Conservation (phyloP, 92 coral and sea anemone genomes). For the Porites rus region DNA sequence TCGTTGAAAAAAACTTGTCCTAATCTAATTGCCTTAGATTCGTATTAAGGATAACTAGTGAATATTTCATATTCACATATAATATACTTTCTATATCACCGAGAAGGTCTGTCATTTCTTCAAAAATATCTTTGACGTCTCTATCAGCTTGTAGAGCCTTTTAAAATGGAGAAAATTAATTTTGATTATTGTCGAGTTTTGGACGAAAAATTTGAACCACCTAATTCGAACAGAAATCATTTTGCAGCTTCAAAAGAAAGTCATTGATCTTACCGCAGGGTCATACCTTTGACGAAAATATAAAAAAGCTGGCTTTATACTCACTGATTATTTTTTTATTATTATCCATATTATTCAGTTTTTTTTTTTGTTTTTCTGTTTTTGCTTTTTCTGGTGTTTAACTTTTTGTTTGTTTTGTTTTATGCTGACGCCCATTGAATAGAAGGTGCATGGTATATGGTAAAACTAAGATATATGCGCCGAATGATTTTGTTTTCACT, state of each 20-base stretch:
- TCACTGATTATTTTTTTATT: no score
- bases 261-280: not conserved
- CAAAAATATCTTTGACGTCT: no score
- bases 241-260: not conserved
- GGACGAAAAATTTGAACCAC: not conserved
- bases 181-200: not conserved
- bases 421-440: no score
- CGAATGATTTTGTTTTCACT: not conserved
- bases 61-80: no score
- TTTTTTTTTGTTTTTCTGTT: no score
- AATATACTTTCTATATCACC: no score
- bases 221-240: not conserved
- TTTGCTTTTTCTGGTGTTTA: not conserved
- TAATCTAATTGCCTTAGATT: not conserved
- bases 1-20: not conserved
- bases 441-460: not conserved
- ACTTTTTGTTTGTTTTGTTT: not conserved
- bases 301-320: not conserved
- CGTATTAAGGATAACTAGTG: no score
- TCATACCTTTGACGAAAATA: not conserved
- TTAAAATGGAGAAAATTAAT: no score
- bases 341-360: no score
- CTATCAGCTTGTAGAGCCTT: no score
- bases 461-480: slow-evolving; percentile 1
- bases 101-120: no score